These are phyloP conservation scores for Rhynchophorus ferrugineus DNA, from an alignment of 1,140 invertebrate species.

Conservation along the genomic window DNA sequence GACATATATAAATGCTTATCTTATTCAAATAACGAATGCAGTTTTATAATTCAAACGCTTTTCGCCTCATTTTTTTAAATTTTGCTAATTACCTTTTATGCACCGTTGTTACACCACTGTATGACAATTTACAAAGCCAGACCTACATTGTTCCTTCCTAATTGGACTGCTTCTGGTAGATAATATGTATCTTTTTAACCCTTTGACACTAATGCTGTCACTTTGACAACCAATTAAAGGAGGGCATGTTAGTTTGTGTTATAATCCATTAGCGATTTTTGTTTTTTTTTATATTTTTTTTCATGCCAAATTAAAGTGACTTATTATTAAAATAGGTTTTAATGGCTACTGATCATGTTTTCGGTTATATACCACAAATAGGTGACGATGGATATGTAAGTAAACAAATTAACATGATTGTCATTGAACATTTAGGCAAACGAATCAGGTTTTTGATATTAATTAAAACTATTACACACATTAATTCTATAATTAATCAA, in stretches of 20 bases:
- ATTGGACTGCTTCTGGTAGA: too few relatives aligned
- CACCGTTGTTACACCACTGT: too few relatives aligned
- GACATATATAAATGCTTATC: too few relatives aligned
- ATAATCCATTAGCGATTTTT: neutral
- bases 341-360: slow-evolving; percentile 37
- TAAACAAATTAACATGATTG: slow-evolving; percentile 13
- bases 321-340: slow-evolving; percentile 3
- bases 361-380: slow-evolving; percentile 36
- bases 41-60: too few relatives aligned
- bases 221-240: too few relatives aligned
- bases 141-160: too few relatives aligned
- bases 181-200: neutral
- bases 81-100: too few relatives aligned
- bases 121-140: too few relatives aligned
- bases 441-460: neutral
- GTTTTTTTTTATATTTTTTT: slow-evolving; percentile 9
- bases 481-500: slow-evolving; percentile 5
- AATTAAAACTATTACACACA: neutral
- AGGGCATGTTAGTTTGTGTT: slow-evolving; percentile 9
- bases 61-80: too few relatives aligned
- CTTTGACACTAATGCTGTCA: neutral
- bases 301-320: slow-evolving; percentile 17
- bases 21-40: too few relatives aligned
- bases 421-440: neutral
- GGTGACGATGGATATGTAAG: slow-evolving; percentile 37